phyloP scores from a whole-genome alignment of 2,113 vertebrate species.

The Malurus elegans region DNA sequence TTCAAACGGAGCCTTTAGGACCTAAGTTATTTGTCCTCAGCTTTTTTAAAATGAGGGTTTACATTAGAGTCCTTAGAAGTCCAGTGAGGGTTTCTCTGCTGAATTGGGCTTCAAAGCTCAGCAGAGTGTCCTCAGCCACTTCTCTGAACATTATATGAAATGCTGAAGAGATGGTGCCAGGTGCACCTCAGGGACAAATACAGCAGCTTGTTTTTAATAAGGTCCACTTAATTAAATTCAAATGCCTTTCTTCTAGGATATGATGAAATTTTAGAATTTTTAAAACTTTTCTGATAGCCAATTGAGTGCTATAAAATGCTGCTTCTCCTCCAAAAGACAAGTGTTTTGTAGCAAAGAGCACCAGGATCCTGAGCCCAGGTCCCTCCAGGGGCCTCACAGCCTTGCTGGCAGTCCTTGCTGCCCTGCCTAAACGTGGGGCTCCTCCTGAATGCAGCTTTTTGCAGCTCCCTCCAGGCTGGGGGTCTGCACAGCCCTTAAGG shows the following conservation, averaged over 20 bases:
- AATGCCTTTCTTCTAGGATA: not conserved
- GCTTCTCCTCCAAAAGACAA: not conserved
- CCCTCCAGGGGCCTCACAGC: not conserved
- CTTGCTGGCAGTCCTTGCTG: not conserved
- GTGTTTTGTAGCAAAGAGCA: not conserved
- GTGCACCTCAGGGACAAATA: not conserved
- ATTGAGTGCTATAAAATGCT: not conserved
- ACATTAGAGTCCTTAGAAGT: not conserved
- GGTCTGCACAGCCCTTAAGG: not conserved
- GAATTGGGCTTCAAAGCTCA: not conserved
- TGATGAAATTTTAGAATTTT: not conserved
- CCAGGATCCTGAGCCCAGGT: not conserved
- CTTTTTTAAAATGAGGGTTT: not conserved
- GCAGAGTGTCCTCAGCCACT: not conserved
- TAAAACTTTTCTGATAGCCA: not conserved
- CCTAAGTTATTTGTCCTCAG: not conserved
- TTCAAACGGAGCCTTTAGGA: conserved; percentile 10
- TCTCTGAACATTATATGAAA: not conserved
- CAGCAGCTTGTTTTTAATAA: not conserved
- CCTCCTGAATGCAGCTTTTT: not conserved
- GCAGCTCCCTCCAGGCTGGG: not conserved
- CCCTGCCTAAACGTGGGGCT: not conserved
- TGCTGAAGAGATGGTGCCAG: not conserved
- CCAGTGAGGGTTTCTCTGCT: not conserved
- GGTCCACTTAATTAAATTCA: not conserved